Evolutionary conservation across 2,888 invertebrate species (phyloP), one percentile per base, ranked within the genome.

Genomic region (Ennomos erosarius): DNA sequence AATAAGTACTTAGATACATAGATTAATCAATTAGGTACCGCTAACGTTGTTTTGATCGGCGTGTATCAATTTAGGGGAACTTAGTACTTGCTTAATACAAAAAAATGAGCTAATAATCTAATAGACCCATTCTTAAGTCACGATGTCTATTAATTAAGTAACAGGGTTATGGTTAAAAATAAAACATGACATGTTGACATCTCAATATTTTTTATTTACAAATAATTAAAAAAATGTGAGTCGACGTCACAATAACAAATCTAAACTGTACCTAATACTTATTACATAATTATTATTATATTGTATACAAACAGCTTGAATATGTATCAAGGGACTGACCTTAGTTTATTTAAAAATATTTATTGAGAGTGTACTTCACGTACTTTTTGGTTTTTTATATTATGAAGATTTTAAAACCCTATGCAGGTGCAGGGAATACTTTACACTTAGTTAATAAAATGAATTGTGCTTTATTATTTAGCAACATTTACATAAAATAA

Each of bases 161-260:
- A 48, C 45, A 55, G 42, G 43, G 26, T 26, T 0, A 26, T 26
- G 26, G 6, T 26, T 26, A 4, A 62, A 51, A 64, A 59, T 56
- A 68, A 71, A 72, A 69, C 58, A 65, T 66, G 67, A 63, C 40
- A 10, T 13, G 16, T 16, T 49, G 64, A 58, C 71, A 71, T 81
- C 69, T 80, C 78, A 81, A 78, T 82, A 79, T 65, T 77, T 78
- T 84, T 85, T 85, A 85, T 85, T 83, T 84, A 85, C 84, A 87
- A 85, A 85, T 85, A 82, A 81, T 85, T 83, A 85, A 82, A 85
- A 84, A 84, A 81, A 79, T 70, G 78, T 80, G 82, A 83, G 69
- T 68, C 67, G 64, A 67, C 40, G 76, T 76, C 84, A 82, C 82
- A 75, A 75, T 84, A 85, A 86, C 82, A 85, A 82, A 80, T 77